A percentile compares a stretch with the other conserved stretches of the same genome.
Evolutionary conservation across 2,888 invertebrate species (phyloP).

Genomic region (Cynaeus angustus): DNA sequence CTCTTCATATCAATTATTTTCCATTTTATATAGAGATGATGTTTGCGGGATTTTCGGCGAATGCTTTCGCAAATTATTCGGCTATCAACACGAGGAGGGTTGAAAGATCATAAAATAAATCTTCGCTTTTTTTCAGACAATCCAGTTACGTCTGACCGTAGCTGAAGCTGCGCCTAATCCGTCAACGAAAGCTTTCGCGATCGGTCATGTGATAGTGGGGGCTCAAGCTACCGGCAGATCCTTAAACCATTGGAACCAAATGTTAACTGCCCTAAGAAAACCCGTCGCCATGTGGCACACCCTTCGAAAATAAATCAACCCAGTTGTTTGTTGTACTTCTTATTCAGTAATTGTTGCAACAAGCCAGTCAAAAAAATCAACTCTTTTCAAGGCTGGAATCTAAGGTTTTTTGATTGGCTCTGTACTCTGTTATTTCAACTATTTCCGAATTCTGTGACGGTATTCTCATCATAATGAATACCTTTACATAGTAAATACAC

Average conservation of each 20-base stretch:
- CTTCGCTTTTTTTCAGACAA: constrained; percentile 73
- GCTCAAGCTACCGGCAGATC: constrained; percentile 83
- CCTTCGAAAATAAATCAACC: constrained; percentile 72
- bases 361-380: constrained; percentile 21
- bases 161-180: constrained; percentile 71
- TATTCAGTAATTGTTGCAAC: constrained; percentile 13
- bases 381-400: constrained; percentile 12
- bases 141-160: constrained; percentile 84
- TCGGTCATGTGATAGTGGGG: constrained; percentile 88
- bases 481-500: constrained; percentile 31
- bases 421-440: constrained; percentile 22
- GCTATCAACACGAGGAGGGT: not conserved
- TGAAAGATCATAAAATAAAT: not conserved
- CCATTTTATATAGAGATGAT: constrained; percentile 10
- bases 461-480: not conserved
- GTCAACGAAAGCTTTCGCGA: constrained; percentile 76
- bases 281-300: constrained; percentile 92
- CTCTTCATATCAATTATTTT: constrained; percentile 20
- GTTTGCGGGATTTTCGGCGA: not conserved
- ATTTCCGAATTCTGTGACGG: constrained; percentile 30
- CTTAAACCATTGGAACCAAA: constrained; percentile 87
- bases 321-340: constrained; percentile 32
- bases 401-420: constrained; percentile 18
- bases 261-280: constrained; percentile 85
- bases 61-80: constrained; percentile 3